Conservation (phyloP, 2,888 invertebrate species). For the Scaptomyza reducta region DNA sequence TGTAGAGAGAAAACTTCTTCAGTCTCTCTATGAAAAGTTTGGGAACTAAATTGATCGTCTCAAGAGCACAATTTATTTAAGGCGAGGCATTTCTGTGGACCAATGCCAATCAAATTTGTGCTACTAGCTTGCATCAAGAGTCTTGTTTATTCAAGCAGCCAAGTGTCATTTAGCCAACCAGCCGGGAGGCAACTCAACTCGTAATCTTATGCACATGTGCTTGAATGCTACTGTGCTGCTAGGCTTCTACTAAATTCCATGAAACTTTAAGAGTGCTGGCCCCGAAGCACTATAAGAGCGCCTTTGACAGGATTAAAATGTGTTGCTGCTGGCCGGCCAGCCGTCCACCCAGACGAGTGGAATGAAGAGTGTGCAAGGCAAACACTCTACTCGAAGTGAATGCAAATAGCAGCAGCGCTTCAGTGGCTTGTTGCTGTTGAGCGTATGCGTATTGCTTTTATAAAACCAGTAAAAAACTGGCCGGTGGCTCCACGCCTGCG, state of each 20-base stretch:
- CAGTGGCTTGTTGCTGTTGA: constrained; percentile 32
- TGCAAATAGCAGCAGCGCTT: constrained; percentile 64
- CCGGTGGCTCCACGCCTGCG: constrained; percentile 26
- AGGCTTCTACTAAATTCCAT: constrained; percentile 54
- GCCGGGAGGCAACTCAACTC: constrained; percentile 27
- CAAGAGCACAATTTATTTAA: constrained; percentile 28
- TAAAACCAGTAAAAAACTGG: constrained; percentile 61
- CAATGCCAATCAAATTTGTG: constrained; percentile 56
- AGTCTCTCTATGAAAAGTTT: neutral
- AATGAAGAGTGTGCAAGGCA: constrained; percentile 31
- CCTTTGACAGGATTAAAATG: constrained; percentile 69
- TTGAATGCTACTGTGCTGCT: constrained; percentile 1
- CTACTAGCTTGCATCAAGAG: constrained; percentile 27
- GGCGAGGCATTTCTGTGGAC: constrained; percentile 12
- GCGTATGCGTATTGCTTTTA: constrained; percentile 72
- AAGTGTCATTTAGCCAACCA: constrained; percentile 65
- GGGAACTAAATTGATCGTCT: constrained; percentile 20
- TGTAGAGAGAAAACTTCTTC: neutral
- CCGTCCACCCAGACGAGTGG: constrained; percentile 12
- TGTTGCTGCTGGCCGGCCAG: neutral
- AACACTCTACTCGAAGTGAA: constrained; percentile 67
- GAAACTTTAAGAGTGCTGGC: constrained; percentile 69
- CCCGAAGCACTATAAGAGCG: constrained; percentile 68
- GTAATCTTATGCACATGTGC: neutral
- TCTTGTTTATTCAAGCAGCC: constrained; percentile 60